Evolutionary conservation across 2,888 invertebrate species (phyloP), one percentile per base, ranked within the genome.

Genomic region (Ephialtes manifestator): DNA sequence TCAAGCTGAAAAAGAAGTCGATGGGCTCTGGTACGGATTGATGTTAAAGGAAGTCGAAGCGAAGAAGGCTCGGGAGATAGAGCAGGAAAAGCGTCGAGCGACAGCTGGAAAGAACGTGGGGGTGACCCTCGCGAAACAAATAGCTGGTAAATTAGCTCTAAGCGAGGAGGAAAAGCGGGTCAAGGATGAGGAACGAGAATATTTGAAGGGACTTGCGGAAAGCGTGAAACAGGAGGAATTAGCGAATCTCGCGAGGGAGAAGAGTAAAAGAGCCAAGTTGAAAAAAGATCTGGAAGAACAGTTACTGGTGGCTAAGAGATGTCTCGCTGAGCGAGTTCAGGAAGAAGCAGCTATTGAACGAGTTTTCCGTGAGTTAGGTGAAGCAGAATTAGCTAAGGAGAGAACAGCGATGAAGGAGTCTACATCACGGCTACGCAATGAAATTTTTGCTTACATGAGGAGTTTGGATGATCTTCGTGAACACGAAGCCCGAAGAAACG

Each of bases 1-100:
- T 77, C 93, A 95, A 92, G 94, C 95, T 0, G 96, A 96, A 87
- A 94, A 91, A 4, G 96, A 96, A 90, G 88, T 95, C 3, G 96
- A 96, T 67, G 94, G 92, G 63, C 95, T 96, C 95, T 96, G 96
- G 96, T 91, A 96, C 71, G 94, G 95, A 48, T 93, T 96, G n/a
- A 94, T 95, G 86, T 93, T 95, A 94, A 96, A 95, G 88, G 96
- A 96, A 87, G 91, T 95, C 2, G 94, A 95, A 4, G 95, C 95
- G 8, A 92, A 91, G 88, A 88, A 87, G 74, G 82, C 78, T 20
- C 68, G 81, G 3, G 87, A 89, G 20, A 89, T 91, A 15, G 86
- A 86, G 28, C 89, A 92, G 28, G 88, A 87, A 24, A 89, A 85
- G 58, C 87, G 77, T 4, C 88, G 90, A 31, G 51, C 68, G 8